phyloP scores from a whole-genome alignment of 1,140 invertebrate species.

The Plectrocnemia conspersa region DNA sequence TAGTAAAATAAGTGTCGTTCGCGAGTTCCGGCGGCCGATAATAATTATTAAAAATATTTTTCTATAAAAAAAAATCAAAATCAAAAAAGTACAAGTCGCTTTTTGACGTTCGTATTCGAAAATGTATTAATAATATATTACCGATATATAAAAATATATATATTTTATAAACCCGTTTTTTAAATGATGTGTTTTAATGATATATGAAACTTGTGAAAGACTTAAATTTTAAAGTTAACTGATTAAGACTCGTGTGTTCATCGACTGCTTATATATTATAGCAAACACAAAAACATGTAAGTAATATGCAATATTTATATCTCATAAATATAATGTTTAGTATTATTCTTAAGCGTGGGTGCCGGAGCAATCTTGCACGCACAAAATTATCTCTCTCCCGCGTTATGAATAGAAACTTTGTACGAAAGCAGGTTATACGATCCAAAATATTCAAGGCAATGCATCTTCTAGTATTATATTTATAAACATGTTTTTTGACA shows the following conservation, averaged over 20 bases:
- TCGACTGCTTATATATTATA: neutral
- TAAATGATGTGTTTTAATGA: neutral
- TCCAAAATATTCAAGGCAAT: constrained; percentile 18
- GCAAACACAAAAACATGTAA: neutral
- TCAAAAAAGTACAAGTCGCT: too few relatives aligned
- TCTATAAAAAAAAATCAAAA: too few relatives aligned
- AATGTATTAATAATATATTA: too few relatives aligned
- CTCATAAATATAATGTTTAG: constrained; percentile 9
- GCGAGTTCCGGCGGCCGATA: too few relatives aligned
- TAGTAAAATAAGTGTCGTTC: too few relatives aligned
- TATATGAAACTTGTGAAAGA: neutral
- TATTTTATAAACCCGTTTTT: neutral
- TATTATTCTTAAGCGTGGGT: constrained; percentile 6
- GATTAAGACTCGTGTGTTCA: neutral
- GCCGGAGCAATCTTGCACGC: constrained; percentile 27
- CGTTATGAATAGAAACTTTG: constrained; percentile 30
- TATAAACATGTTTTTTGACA: neutral
- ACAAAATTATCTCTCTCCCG: constrained; percentile 30
- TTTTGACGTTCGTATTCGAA: too few relatives aligned
- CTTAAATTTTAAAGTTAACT: neutral
- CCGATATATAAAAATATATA: too few relatives aligned
- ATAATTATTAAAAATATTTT: too few relatives aligned
- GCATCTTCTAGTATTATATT: constrained; percentile 6
- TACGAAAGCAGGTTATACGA: constrained; percentile 10
- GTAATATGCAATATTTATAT: neutral